Percentiles rank a stretch among this genome's conserved stretches.
These are phyloP conservation scores for Rachycentron canadum DNA, from an alignment of 2,797 vertebrate species.

Conservation along the genomic window DNA sequence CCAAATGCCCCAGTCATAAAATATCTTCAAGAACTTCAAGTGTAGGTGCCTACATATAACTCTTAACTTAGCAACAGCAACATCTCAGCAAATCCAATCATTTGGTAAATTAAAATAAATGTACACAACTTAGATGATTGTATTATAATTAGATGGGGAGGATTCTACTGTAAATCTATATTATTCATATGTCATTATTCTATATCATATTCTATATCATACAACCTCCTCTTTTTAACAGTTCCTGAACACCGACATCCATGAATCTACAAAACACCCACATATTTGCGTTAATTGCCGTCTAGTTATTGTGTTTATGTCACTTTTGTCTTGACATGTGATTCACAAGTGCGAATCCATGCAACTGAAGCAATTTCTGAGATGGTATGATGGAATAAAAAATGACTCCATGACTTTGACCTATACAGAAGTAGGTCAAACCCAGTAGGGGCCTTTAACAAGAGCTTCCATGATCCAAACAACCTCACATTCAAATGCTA, in stretches of 20 bases:
- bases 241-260: background rate
- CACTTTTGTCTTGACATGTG: background rate
- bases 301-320: background rate
- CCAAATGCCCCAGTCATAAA: too few relatives aligned
- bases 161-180: background rate
- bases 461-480: slow-evolving; percentile 42
- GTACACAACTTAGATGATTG: background rate
- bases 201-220: too few relatives aligned
- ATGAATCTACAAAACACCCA: background rate
- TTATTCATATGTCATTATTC: background rate
- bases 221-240: background rate
- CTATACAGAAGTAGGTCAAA: slow-evolving; percentile 73
- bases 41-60: too few relatives aligned
- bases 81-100: background rate
- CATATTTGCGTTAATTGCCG: background rate
- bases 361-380: slow-evolving; percentile 20
- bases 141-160: background rate
- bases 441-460: slow-evolving; percentile 34
- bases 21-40: too few relatives aligned
- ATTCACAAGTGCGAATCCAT: background rate
- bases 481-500: slow-evolving; percentile 32
- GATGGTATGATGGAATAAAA: slow-evolving; percentile 31
- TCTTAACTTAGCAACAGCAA: background rate
- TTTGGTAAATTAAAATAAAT: background rate
- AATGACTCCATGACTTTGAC: slow-evolving; percentile 50